These are phyloP conservation scores for Melanogrammus aeglefinus DNA, from an alignment of 2,797 vertebrate species.

Conservation along the genomic window DNA sequence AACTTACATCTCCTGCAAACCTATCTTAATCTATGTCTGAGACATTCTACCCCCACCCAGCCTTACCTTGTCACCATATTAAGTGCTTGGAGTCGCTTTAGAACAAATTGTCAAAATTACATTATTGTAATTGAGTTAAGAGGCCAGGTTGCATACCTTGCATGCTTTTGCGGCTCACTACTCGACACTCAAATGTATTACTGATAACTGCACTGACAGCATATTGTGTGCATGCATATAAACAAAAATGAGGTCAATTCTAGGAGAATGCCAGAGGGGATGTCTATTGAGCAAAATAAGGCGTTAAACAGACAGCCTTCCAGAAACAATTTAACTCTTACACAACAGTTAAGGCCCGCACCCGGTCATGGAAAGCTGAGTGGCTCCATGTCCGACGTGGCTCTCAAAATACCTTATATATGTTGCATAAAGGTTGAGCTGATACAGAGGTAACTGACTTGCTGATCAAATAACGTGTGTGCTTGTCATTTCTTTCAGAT, in stretches of 20 bases:
- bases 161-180: not conserved
- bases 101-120: not conserved
- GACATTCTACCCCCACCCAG: not conserved
- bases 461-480: slow-evolving; percentile 8
- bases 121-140: not conserved
- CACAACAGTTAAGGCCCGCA: not conserved
- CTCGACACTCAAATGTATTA: slow-evolving; percentile 8
- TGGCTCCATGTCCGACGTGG: slow-evolving; percentile 21
- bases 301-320: not conserved
- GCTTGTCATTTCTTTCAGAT: slow-evolving; percentile 16
- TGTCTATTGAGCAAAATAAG: not conserved
- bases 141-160: not conserved
- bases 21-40: not conserved
- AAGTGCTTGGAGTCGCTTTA: not conserved
- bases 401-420: slow-evolving; percentile 28
- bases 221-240: slow-evolving; percentile 7
- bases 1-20: not conserved
- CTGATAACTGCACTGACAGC: slow-evolving; percentile 15
- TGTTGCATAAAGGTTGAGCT: slow-evolving; percentile 4
- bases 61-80: not conserved
- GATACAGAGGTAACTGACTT: slow-evolving; percentile 16
- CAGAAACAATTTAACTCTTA: not conserved
- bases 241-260: not conserved
- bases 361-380: slow-evolving; percentile 20
- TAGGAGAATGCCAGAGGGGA: not conserved